Base-by-base conservation (phyloP, 2,113 vertebrate species). In the Polypterus bichir region DNA sequence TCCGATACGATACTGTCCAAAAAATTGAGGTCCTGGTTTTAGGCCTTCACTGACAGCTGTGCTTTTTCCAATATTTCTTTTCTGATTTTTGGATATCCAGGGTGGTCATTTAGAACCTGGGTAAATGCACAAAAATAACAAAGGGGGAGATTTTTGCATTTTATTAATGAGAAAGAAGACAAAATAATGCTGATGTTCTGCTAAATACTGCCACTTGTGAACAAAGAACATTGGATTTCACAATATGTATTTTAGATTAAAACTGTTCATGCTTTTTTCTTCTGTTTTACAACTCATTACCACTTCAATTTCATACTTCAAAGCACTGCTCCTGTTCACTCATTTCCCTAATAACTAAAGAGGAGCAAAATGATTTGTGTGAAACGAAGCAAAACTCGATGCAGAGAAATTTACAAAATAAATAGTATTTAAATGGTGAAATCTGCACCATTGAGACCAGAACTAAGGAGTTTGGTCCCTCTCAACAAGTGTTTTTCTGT, bases 41-140 rank as follows among this genome's bases (percentile, higher is more conserved):
- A 84, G 9, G 71, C 72, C 62, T 69, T 79, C 6, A 85, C 65
- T 63, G 77, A 78, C 44, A 67, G 53, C 65, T 70, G 76, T 7
- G 83, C 79, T 59, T 85, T 84, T 66, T 76, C 72, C 70, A 88
- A 61, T 69, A 88, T 75, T 49, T 87, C 84, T 57, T 77, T 70
- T 69, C 62, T 72, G 62, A 86, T 83, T 69, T 75, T 79, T 47
- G 84, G 82, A 62, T 86, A 87, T 75, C 70, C 74, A 63, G 80
- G 85, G 66, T 77, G 59, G 51, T 77, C 62, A 44, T 9, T 69
- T 61, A 90, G 75, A 51, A 88, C 79, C 83, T 83, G 59, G 44
- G 63, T 56, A 6, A 67, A 60, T 11, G 60, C 48, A 62, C 45
- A 47, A n/a, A 47, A 27, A 48, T 9, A 59, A 59, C 7, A 8